Percentiles rank a stretch among this genome's conserved stretches.
Evolutionary conservation across 2,797 vertebrate species (phyloP).

Genomic region (Necrosyrtes monachus): DNA sequence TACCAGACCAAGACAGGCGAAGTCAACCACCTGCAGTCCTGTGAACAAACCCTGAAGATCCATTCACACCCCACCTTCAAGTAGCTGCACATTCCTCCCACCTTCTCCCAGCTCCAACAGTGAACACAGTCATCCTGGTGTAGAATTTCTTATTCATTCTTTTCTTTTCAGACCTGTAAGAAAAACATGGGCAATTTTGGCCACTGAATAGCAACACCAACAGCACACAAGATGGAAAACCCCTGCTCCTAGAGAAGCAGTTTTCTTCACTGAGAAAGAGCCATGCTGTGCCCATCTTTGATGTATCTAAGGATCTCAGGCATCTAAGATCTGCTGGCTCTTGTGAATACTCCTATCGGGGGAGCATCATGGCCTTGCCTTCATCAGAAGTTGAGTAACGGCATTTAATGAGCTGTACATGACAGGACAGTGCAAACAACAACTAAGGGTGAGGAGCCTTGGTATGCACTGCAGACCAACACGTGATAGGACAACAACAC

Average conservation of each 20-base stretch:
- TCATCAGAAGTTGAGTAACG: not conserved
- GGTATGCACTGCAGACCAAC: rapidly evolving
- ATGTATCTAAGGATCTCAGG: not conserved
- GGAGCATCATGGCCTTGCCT: not conserved
- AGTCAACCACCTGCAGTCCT: not conserved
- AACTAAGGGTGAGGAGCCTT: not conserved
- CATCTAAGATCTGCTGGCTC: not conserved
- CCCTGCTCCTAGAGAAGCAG: not conserved
- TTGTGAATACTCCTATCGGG: not conserved
- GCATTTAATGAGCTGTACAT: not conserved
- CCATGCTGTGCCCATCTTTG: not conserved
- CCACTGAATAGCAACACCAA: not conserved
- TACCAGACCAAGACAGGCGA: not conserved
- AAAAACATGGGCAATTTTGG: not conserved
- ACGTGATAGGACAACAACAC: not conserved
- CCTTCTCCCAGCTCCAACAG: not conserved
- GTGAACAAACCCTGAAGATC: not conserved
- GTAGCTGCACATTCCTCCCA: not conserved
- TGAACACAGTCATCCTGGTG: not conserved
- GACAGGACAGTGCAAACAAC: not conserved
- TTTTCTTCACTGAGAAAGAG: not conserved
- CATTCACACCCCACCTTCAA: not conserved
- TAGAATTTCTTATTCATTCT: not conserved
- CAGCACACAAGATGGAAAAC: not conserved
- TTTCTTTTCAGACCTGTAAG: not conserved